phyloP scores from a whole-genome alignment of 2,113 vertebrate genomes.

The Erinaceus europaeus region DNA sequence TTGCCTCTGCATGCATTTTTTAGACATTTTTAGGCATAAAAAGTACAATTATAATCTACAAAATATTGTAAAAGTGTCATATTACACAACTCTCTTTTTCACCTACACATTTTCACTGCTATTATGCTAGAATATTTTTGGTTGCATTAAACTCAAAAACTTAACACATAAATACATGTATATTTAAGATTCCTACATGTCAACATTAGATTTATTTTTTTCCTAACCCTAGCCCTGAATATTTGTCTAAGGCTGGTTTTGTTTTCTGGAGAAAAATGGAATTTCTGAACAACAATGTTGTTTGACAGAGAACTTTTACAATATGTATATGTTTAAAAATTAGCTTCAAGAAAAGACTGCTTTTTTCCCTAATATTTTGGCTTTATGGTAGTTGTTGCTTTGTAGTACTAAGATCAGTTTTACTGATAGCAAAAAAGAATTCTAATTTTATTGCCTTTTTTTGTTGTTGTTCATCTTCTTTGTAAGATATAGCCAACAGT shows the following conservation, averaged over 20 bases:
- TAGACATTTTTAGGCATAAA: neutral
- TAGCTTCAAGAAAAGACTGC: neutral
- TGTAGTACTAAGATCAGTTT: neutral
- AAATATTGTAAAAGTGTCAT: neutral
- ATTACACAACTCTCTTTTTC: too few relatives aligned
- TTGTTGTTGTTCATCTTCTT: constrained; percentile 16
- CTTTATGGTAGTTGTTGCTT: neutral
- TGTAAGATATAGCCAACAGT: neutral
- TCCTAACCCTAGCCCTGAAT: neutral
- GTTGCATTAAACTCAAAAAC: too few relatives aligned
- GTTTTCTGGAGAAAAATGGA: neutral
- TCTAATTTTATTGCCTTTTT: neutral
- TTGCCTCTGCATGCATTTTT: neutral
- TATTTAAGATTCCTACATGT: neutral
- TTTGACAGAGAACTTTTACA: neutral
- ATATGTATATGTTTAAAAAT: neutral
- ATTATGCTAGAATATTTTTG: too few relatives aligned
- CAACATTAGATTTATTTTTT: neutral
- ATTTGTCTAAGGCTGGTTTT: neutral
- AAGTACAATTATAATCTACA: neutral
- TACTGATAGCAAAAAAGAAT: neutral
- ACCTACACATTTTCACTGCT: too few relatives aligned
- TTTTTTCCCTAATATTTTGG: neutral
- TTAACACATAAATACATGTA: too few relatives aligned
- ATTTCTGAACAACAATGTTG: neutral